Base-by-base conservation (phyloP, 2,888 invertebrate genomes). In the Xestia c-nigrum region DNA sequence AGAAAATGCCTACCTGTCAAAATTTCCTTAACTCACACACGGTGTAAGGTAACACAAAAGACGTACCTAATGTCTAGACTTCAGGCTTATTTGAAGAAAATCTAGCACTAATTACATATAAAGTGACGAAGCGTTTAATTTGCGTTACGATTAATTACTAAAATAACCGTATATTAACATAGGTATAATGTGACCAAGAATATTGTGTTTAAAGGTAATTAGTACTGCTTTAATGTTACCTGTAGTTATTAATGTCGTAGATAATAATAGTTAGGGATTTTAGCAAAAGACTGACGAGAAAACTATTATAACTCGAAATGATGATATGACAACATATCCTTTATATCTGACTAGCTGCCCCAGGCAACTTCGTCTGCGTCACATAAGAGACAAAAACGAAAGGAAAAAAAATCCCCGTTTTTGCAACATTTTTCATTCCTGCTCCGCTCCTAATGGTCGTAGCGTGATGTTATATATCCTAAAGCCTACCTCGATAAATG, bases 191-290 rank as follows among this genome's bases (percentile, higher is more conserved):
- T 57, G 47, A 21, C 12, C 5, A 66, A 40, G 47, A 69, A 76
- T 77, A 74, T 79, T 74, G 47, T 76, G 70, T 80, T 43, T 68
- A 40, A 71, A 55, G 61, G 69, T 79, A 80, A 80, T 79, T 83
- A 75, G 55, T 43, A 40, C 50, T n/a, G 50, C 21, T 77, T 59
- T 50, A 78, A 72, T 40, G 64, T 67, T 72, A 74, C 61, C 63
- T 68, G n/a, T 55, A 70, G 47, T 55, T 31, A 66, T 81, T 72
- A 47, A 73, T 64, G 72, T 72, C 66, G 71, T 55, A 40, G 52
- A 14, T 10, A 69, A 14, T 7, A 38, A 57, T 21, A 21, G 19
- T 68, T 16, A 12, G 55, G 12, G 7, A 7, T 63, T 78, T 72
- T 5, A 0, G 7, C 16, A 46, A 75, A 63, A 59, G 10, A n/a